Base-by-base conservation (phyloP, 2,797 vertebrate genomes). In the Dipus sagitta region DNA sequence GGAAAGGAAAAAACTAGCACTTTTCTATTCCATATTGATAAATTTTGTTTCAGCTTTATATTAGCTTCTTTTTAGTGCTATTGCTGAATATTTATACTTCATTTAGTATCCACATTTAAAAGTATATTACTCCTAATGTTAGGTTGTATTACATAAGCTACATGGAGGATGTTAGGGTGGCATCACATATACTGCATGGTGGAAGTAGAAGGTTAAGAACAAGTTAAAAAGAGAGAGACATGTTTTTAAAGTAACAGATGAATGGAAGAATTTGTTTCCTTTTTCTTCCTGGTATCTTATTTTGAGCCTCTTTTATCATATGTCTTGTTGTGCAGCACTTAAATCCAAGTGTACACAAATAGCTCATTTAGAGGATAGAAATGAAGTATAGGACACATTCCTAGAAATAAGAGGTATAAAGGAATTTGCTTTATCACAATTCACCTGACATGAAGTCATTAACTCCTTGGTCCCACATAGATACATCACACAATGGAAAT, bases 241-340 rank as follows among this genome's bases (percentile, higher is more conserved):
- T 54, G 6, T 42, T 88, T 89, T 92, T 38, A 91, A 88, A 92
- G n/a, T 62, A 77, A 90, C 71, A 32, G 20, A 84, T 42, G 74
- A 91, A 68, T 23, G 9, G 30, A 14, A 85, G 12, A 76, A 76
- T 38, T 83, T 85, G 74, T 47, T 86, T 88, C 81, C 80, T 58
- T 82, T 6, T 6, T 58, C 42, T 90, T 28, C 20, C 38, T 90
- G 74, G 14, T 75, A 94, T 93, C 70, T 68, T 84, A 74, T 20
- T 42, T 79, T 65, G 75, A 76, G 52, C 30, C n/a, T 17, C 21
- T 86, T 30, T 30, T 21, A 65, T 32, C 47, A 28, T 18, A 42
- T 76, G 52, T 18, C 79, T 88, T 28, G 28, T 42, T 26, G 38
- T 9, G 20, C 87, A 77, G 30, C 84, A 71, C 67, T 70, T 74